A percentile compares a stretch with the other conserved stretches of the same genome.
Conservation (phyloP, 2,888 invertebrate species). For the Leptinotarsa tumamoca region DNA sequence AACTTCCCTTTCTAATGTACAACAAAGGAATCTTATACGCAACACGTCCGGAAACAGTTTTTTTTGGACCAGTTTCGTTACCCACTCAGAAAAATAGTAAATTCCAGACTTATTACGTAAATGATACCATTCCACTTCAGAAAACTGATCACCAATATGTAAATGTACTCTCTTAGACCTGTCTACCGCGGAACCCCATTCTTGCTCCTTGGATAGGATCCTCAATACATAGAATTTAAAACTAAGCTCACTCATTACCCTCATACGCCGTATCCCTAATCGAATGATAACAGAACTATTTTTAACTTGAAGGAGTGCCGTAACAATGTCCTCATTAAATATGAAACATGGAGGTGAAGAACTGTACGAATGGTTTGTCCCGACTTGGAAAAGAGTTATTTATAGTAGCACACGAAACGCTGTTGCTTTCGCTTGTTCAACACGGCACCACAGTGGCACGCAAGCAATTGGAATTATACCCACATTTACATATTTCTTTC, state of each 20-base stretch:
- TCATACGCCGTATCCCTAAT: slow-evolving; percentile 11
- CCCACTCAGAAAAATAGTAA: too few relatives aligned
- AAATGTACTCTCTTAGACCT: too few relatives aligned
- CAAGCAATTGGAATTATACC: slow-evolving; percentile 8
- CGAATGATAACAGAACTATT: slow-evolving; percentile 27
- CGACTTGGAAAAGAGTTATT: slow-evolving; percentile 32
- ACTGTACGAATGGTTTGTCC: slow-evolving; percentile 32
- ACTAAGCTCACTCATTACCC: not conserved
- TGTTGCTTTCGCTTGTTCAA: slow-evolving; percentile 45
- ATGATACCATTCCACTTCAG: too few relatives aligned
- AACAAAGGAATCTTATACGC: too few relatives aligned
- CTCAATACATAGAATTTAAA: too few relatives aligned
- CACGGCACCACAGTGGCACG: slow-evolving; percentile 33
- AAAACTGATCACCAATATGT: too few relatives aligned
- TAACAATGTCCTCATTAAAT: slow-evolving; percentile 37
- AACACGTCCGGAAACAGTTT: too few relatives aligned
- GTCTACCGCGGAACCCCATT: too few relatives aligned
- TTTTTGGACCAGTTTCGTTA: too few relatives aligned
- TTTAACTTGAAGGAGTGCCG: slow-evolving; percentile 38
- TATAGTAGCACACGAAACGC: slow-evolving; percentile 43
- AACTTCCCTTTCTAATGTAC: too few relatives aligned
- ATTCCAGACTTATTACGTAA: too few relatives aligned
- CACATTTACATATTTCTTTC: slow-evolving; percentile 9
- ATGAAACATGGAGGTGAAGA: slow-evolving; percentile 36
- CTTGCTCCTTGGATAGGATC: too few relatives aligned